Evolutionary conservation across 2,888 invertebrate genomes (phyloP), one percentile per base, ranked within the genome.

Genomic region (Portevinia maculata): DNA sequence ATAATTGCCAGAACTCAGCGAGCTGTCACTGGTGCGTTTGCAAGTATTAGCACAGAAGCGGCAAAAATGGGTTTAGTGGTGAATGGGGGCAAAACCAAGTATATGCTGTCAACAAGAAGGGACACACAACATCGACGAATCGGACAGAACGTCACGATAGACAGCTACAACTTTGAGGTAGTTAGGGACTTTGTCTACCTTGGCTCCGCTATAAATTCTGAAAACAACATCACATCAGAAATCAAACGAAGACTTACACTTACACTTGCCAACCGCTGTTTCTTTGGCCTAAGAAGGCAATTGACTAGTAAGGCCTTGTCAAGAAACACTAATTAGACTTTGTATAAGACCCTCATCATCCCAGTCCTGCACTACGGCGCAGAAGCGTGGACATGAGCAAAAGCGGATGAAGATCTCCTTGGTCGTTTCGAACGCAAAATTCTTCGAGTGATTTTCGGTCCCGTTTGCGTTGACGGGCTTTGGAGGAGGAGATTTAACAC

Each of bases 61-160:
- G 39, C 39, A 15, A 41, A 41, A n/a, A 13, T 41, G 39, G 13
- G 39, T 41, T 15, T 41, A 9, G 13, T 1, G 13, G 39, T 41
- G 6, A n/a, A 41, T 41, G 39, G n/a, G 39, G 39, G 39, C n/a
- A 41, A 41, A 41, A 41, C 39, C 1, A 41, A 41, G 13, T 41
- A 41, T 13, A 9, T 41, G 13, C 39, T 41, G 11, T 41, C 39
- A 41, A 15, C 39, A n/a, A 41, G 13, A 41, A 41, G 13, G 13
- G 39, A 41, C 39, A 13, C n/a, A n/a, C 39, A 41, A 11, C 39
- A 41, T 15, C 39, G 39, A 41, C 39, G 39, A 15, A 11, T 41
- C 13, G 39, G 39, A 9, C 39, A 41, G 39, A 41, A 13, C 39
- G 39, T 41, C 39, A 41, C 39, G 5, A 41, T 41, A n/a, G n/a